Evolutionary conservation across 2,888 invertebrate genomes (phyloP), one percentile per base, ranked within the genome.

Genomic region (Ommatoiulus sabulosus): DNA sequence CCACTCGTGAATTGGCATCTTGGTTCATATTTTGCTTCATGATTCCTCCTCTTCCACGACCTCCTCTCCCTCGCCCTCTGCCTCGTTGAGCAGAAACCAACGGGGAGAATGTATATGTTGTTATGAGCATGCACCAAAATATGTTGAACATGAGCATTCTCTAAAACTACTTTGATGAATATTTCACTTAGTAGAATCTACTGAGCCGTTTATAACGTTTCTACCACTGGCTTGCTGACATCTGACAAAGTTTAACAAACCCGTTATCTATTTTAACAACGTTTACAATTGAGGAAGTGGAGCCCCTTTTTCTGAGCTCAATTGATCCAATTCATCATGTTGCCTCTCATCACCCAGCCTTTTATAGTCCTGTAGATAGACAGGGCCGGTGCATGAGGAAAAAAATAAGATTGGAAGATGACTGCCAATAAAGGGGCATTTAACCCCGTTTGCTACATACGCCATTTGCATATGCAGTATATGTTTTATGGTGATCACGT

Each of bases 1-100:
- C 96, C 46, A 72, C 44, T 93, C 97, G 97, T 7, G 97, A 97
- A 93, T 97, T 97, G 0, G 97, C 96, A 93, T 97, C 97, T 91
- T 97, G 94, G 24, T 87, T 89, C 80, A 80, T 80, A 35, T 80
- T 80, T 80, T 80, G 24, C 80, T 35, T 80, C 80, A 80, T 80
- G 35, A 80, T 80, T 80, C 80, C 80, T 80, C 80, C 80, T 80
- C 80, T 80, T 12, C 80, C 80, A 12, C 80, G 80, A 12, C 80
- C 80, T 80, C 80, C 80, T 35, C 80, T 35, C 24, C 80, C 80
- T 12, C 80, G 80, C 3, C 24, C 80, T 80, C 80, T 8, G 80
- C 80, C 80, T 10, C 80, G 80, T 35, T 80, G 80, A 4, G 80
- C 80, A 35, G 35, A 80, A 24, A 80, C 35, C 24, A 24, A 12